A percentile compares a stretch with the other conserved stretches of the same genome.
Conservation (phyloP, 2,888 invertebrate species). For the Tetramorium bicarinatum region DNA sequence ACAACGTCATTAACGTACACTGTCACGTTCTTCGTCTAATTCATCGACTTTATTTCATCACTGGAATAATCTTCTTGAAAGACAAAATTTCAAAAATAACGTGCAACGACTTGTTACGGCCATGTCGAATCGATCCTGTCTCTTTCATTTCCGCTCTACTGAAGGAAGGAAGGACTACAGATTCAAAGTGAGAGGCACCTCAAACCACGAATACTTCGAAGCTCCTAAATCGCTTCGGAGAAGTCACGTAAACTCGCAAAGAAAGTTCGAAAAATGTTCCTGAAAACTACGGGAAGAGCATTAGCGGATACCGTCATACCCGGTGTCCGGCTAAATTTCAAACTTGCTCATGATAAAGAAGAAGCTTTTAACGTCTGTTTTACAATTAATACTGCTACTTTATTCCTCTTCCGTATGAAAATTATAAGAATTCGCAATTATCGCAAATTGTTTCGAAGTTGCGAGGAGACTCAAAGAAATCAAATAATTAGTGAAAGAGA, state of each 20-base stretch:
- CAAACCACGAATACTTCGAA: constrained; percentile 59
- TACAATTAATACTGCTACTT: neutral
- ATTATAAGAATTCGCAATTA: neutral
- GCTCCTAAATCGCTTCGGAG: constrained; percentile 65
- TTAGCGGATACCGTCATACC: constrained; percentile 26
- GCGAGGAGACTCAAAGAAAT: neutral
- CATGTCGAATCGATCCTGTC: constrained; percentile 55
- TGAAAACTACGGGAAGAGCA: constrained; percentile 59
- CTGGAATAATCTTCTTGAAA: constrained; percentile 24
- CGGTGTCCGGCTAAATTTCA: constrained; percentile 13
- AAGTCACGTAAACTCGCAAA: constrained; percentile 65
- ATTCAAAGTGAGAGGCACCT: constrained; percentile 56
- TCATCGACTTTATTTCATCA: neutral
- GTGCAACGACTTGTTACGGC: constrained; percentile 18
- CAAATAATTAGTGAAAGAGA: neutral
- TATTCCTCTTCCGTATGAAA: neutral
- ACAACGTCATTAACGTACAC: neutral
- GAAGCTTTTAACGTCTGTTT: neutral
- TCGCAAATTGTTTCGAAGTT: constrained; percentile 4
- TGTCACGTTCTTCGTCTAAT: neutral
- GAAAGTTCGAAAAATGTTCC: constrained; percentile 68
- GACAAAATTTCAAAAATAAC: constrained; percentile 47
- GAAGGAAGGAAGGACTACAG: constrained; percentile 39
- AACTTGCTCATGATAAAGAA: neutral
- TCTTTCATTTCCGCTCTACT: constrained; percentile 41